Percentiles rank a stretch among this genome's conserved stretches.
These are phyloP conservation scores for Drosophila sp. DNA, from an alignment of 1,140 invertebrate genomes.

Conservation along the genomic window DNA sequence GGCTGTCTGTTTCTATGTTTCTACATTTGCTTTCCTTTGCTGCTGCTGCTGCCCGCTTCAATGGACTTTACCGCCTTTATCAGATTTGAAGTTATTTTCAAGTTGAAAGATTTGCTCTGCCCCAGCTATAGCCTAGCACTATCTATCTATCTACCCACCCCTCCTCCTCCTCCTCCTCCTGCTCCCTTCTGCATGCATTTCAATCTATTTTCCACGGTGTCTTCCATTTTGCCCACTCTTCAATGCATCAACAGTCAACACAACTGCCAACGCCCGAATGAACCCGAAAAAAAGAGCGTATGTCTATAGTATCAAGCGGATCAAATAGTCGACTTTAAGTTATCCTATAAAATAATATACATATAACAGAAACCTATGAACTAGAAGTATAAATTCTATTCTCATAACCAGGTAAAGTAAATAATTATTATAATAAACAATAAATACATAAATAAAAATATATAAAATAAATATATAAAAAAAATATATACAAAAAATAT, in stretches of 20 bases:
- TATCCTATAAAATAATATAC: background rate
- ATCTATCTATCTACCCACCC: constrained; percentile 16
- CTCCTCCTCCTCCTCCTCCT: too few relatives aligned
- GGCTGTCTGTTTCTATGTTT: constrained; percentile 48
- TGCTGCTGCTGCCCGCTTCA: constrained; percentile 39
- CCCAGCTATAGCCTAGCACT: constrained; percentile 20
- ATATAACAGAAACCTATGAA: too few relatives aligned
- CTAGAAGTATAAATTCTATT: too few relatives aligned
- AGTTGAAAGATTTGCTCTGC: constrained; percentile 61
- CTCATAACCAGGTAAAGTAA: too few relatives aligned
- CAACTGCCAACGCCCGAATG: constrained; percentile 57
- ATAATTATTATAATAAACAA: too few relatives aligned
- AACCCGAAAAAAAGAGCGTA: constrained; percentile 13
- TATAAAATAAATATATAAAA: too few relatives aligned
- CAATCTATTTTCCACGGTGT: constrained; percentile 3
- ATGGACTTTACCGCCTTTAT: constrained; percentile 69
- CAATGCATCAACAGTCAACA: constrained; percentile 46
- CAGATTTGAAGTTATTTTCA: constrained; percentile 70
- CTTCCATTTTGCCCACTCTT: constrained; percentile 43
- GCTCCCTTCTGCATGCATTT: background rate
- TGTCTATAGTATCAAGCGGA: too few relatives aligned
- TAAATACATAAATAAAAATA: too few relatives aligned
- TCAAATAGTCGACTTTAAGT: constrained; percentile 25
- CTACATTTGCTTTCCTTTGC: constrained; percentile 62
- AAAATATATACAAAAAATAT: too few relatives aligned